Base-by-base conservation (phyloP, 2,113 vertebrate genomes). In the Phalacrocorax brasilianus region DNA sequence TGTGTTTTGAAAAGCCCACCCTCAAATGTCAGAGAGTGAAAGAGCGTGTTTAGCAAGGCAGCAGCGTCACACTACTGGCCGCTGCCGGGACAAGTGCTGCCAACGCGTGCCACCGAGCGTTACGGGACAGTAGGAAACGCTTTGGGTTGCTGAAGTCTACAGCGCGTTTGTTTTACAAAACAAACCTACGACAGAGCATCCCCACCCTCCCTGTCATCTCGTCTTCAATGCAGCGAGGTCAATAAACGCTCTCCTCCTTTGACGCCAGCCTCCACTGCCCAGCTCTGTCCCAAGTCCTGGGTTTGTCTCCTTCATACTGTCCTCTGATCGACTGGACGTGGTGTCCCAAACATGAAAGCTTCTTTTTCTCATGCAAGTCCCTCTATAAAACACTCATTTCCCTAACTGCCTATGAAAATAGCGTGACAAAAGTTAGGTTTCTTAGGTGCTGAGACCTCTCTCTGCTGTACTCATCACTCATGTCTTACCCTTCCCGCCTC, bases 151-250 rank as follows among this genome's bases (percentile, higher is more conserved):
- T 42, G 2, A n/a, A 20, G 35, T 6, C 50, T 49, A 16, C 56
- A 33, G 13, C 0, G 8, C 13, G 3, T 12, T 42, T 10, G 21
- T 24, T 53, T 61, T 38, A 76, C n/a, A 26, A 38, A 56, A 19
- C 2, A 21, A 59, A 40, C 32, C 47, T 13, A 14, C 0, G 5
- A 16, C 10, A 33, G 59, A 50, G 14, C 6, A 53, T 22, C 26
- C 28, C 55, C 58, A 35, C 21, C 65, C 70, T 9, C 18, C 6
- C 45, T 20, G 15, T 12, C 59, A 5, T 3, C 52, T 44, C 30
- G 3, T 0, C 20, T 9, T 30, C 16, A 26, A 20, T 2, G 23
- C 47, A 30, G 8, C 1, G 1, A 19, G 63, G 50, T 32, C 47
- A 52, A 52, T 6, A 16, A 16, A 56, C 1, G 59, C 55, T 17